Evolutionary conservation across 2,888 invertebrate genomes (phyloP).

Genomic region (Ectemnius continuus): DNA sequence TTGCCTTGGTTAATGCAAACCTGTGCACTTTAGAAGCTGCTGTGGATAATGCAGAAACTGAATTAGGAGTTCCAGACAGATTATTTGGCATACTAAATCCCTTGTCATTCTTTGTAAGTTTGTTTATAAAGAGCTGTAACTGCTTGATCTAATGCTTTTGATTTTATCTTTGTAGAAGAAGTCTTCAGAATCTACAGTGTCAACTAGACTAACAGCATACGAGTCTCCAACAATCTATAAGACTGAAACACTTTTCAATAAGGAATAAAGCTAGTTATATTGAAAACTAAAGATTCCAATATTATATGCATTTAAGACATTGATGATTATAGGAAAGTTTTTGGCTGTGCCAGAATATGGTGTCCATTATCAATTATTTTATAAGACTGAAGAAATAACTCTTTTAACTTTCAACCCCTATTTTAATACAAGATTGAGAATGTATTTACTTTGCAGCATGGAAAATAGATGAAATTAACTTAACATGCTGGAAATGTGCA

Average conservation of each 20-base stretch:
- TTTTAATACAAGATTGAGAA: neutral
- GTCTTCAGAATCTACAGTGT: constrained; percentile 58
- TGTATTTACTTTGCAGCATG: neutral
- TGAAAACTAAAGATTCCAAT: neutral
- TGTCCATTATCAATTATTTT: neutral
- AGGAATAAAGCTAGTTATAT: constrained; percentile 35
- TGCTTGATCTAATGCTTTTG: constrained; percentile 37
- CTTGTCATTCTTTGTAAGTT: constrained; percentile 74
- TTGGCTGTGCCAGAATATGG: neutral
- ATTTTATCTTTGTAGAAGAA: constrained; percentile 66
- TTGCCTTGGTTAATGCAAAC: constrained; percentile 71
- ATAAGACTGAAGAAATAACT: neutral
- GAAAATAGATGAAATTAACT: constrained; percentile 18
- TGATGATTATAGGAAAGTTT: neutral
- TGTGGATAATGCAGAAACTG: constrained; percentile 74
- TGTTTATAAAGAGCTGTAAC: neutral
- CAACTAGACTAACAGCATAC: constrained; percentile 52
- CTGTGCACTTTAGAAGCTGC: constrained; percentile 72
- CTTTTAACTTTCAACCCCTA: too few species aligned
- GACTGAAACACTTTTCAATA: constrained; percentile 69
- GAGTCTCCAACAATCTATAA: constrained; percentile 68
- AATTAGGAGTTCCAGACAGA: constrained; percentile 71
- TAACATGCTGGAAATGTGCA: constrained; percentile 77
- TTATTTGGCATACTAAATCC: constrained; percentile 75
- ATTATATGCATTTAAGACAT: constrained; percentile 7